phyloP scores from a whole-genome alignment of 2,113 vertebrate species.

The Pantherophis guttatus region DNA sequence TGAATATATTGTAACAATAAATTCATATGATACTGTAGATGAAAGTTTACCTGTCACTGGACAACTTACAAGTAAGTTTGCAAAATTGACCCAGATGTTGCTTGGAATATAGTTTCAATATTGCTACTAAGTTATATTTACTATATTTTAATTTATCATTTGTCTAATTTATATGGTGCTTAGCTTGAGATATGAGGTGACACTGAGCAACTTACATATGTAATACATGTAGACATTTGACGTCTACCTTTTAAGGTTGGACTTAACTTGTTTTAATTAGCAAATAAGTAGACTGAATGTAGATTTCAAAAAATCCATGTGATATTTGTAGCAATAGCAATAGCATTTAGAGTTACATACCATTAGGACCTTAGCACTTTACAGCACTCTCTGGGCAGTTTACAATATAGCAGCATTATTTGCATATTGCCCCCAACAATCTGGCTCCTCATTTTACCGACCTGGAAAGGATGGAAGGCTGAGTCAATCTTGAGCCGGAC shows the following conservation, averaged over 20 bases:
- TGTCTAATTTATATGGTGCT: not conserved
- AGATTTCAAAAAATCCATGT: not conserved
- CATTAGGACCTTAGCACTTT: not conserved
- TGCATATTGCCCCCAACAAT: not conserved
- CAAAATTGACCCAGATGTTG: not conserved
- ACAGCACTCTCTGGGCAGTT: not conserved
- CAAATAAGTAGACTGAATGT: not conserved
- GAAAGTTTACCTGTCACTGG: slow-evolving; percentile 90
- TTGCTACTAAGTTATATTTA: not conserved
- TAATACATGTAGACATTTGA: not conserved
- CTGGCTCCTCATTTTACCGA: not conserved
- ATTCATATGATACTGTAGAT: slow-evolving; percentile 76
- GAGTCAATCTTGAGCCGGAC: not conserved
- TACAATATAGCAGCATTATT: not conserved
- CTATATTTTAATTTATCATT: not conserved
- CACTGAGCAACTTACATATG: not conserved
- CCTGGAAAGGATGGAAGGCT: not conserved
- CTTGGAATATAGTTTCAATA: not conserved
- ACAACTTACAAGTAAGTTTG: slow-evolving; percentile 88
- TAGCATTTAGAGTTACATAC: not conserved
- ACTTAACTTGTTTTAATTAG: not conserved
- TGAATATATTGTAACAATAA: slow-evolving; percentile 85
- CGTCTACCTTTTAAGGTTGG: not conserved
- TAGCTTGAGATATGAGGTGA: not conserved
- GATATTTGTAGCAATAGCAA: not conserved